Evolutionary conservation across 2,797 vertebrate species (phyloP).

Genomic region (Falco cherrug): DNA sequence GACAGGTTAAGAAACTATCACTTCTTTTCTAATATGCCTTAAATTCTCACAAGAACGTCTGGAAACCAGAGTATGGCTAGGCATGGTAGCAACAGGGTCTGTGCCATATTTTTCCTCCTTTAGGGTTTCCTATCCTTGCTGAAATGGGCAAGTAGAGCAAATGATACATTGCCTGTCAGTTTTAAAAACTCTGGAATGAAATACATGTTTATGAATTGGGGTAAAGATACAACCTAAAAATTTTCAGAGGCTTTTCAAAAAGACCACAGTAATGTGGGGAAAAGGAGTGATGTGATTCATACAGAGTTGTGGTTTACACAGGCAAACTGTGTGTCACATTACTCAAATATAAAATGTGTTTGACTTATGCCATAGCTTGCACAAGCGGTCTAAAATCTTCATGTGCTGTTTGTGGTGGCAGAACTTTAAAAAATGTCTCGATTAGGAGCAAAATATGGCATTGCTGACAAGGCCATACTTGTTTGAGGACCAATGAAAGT

Average conservation of each 20-base stretch:
- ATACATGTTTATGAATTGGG: neutral
- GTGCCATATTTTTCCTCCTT: neutral
- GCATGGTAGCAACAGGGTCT: neutral
- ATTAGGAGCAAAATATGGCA: neutral
- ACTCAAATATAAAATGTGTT: neutral
- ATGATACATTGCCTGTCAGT: neutral
- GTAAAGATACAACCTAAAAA: neutral
- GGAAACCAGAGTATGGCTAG: neutral
- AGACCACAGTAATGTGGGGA: neutral
- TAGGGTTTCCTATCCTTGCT: neutral
- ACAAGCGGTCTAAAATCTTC: neutral
- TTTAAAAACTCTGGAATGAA: neutral
- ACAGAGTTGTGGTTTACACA: neutral
- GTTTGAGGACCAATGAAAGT: neutral
- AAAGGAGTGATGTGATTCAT: neutral
- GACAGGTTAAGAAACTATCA: conserved; percentile 59
- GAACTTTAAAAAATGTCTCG: neutral
- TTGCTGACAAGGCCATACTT: neutral
- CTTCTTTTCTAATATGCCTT: conserved; percentile 35
- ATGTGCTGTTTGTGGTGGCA: neutral
- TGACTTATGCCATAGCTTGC: neutral
- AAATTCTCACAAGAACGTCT: neutral
- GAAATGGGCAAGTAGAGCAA: neutral
- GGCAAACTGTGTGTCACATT: neutral
- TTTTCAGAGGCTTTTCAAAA: neutral